Conservation (phyloP, 2,888 invertebrate species). For the Melieria omissa region DNA sequence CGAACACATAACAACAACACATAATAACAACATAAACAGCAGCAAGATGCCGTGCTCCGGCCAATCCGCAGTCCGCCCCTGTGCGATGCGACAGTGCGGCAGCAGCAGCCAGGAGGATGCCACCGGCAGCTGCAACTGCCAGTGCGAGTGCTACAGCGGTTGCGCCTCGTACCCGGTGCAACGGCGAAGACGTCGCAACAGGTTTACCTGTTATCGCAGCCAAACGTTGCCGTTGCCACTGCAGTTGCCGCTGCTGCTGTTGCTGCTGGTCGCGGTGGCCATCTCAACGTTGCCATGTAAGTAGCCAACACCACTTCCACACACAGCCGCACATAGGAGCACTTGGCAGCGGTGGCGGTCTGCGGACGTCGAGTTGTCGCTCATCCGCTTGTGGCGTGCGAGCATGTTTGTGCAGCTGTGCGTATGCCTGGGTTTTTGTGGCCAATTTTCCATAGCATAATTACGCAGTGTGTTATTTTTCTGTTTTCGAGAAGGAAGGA, state of each 20-base stretch:
- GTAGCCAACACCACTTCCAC: slow-evolving; percentile 16
- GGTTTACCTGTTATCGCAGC: slow-evolving; percentile 31
- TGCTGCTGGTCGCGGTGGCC: slow-evolving; percentile 18
- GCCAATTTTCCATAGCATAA: too few species aligned
- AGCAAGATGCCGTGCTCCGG: slow-evolving; percentile 16
- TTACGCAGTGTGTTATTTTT: too few species aligned
- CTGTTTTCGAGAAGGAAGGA: too few species aligned
- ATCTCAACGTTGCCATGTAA: slow-evolving; percentile 27
- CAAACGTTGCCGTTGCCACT: not conserved
- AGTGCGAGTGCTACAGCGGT: not conserved
- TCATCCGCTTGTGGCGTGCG: too few species aligned
- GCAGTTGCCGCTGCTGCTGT: slow-evolving; percentile 18
- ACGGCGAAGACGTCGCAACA: slow-evolving; percentile 31
- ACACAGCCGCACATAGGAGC: not conserved
- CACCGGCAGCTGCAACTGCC: slow-evolving; percentile 22
- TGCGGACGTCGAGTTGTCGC: too few species aligned
- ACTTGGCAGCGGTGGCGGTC: too few species aligned
- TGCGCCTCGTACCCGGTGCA: too few species aligned
- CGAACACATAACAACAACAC: slow-evolving; percentile 10
- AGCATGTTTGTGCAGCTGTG: too few species aligned
- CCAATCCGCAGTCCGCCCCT: slow-evolving; percentile 12
- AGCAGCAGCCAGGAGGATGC: slow-evolving; percentile 5
- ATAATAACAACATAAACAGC: not conserved
- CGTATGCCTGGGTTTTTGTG: too few species aligned
- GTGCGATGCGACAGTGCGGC: slow-evolving; percentile 7